Evolutionary conservation across 92 coral and sea anemone genomes (phyloP).

Genomic region (Heliopora coerulea): DNA sequence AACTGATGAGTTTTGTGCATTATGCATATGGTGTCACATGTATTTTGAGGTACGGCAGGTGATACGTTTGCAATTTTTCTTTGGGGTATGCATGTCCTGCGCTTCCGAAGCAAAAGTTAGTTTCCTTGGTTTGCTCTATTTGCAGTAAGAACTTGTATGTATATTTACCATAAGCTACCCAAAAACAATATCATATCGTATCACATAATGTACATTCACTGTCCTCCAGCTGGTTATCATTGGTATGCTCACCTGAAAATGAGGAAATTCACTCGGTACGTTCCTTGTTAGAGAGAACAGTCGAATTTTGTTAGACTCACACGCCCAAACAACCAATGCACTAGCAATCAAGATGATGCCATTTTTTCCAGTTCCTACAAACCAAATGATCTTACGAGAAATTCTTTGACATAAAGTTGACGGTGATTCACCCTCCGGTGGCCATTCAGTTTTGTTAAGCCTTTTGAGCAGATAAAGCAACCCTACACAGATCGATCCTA

Average conservation of each 20-base stretch:
- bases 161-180: too few relatives aligned
- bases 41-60: too few relatives aligned
- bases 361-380: slow-evolving; percentile 71
- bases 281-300: slow-evolving; percentile 75
- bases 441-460: slow-evolving; percentile 27
- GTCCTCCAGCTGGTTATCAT: too few relatives aligned
- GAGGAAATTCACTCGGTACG: slow-evolving; percentile 79
- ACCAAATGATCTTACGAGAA: slow-evolving; percentile 76
- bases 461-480: slow-evolving; percentile 11
- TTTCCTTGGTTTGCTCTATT: too few relatives aligned
- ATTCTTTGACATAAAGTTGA: slow-evolving; percentile 57
- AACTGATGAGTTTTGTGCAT: too few relatives aligned
- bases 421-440: slow-evolving; percentile 32
- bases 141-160: too few relatives aligned
- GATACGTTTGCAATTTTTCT: too few relatives aligned
- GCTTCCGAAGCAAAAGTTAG: too few relatives aligned
- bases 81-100: too few relatives aligned
- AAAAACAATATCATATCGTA: too few relatives aligned
- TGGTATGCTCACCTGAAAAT: slow-evolving; percentile 85
- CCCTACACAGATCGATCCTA: slow-evolving; percentile 10
- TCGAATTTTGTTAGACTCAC: slow-evolving; percentile 61
- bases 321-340: slow-evolving; percentile 57
- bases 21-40: too few relatives aligned
- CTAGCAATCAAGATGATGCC: slow-evolving; percentile 72
- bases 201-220: too few relatives aligned